phyloP scores from a whole-genome alignment of 2,797 vertebrate genomes.

The Coendou prehensilis region DNA sequence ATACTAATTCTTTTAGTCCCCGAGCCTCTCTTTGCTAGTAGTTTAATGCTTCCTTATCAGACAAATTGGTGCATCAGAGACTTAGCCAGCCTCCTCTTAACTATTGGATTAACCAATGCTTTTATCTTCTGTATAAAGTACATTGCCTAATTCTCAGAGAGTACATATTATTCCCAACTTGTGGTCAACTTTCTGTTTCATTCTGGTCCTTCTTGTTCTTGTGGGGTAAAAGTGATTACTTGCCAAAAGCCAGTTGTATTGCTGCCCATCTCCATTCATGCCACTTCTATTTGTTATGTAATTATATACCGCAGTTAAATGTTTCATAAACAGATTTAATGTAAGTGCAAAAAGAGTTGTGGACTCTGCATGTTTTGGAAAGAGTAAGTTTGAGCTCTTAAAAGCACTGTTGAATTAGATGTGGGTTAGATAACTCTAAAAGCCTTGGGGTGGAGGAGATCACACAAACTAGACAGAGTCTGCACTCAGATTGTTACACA shows the following conservation, averaged over 20 bases:
- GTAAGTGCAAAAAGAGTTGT: not conserved
- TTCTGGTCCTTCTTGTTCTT: not conserved
- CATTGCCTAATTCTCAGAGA: not conserved
- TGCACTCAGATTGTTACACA: not conserved
- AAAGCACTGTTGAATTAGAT: not conserved
- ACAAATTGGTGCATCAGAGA: not conserved
- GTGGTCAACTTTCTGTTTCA: not conserved
- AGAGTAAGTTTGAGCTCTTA: not conserved
- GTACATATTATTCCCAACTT: not conserved
- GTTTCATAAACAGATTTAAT: conserved; percentile 30
- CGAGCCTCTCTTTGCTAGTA: not conserved
- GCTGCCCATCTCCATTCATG: not conserved
- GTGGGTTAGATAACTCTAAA: not conserved
- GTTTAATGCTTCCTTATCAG: not conserved
- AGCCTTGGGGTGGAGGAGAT: not conserved
- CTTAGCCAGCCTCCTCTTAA: not conserved
- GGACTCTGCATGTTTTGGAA: not conserved
- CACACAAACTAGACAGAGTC: not conserved
- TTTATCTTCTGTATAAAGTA: not conserved
- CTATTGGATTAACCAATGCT: not conserved
- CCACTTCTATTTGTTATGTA: not conserved
- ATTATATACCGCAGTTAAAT: conserved; percentile 26
- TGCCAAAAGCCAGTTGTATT: conserved; percentile 37
- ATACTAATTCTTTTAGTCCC: not conserved
- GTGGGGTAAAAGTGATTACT: not conserved